A percentile compares a stretch with the other conserved stretches of the same genome.
Evolutionary conservation across 2,888 invertebrate species (phyloP).

Genomic region (Sialis lutaria): DNA sequence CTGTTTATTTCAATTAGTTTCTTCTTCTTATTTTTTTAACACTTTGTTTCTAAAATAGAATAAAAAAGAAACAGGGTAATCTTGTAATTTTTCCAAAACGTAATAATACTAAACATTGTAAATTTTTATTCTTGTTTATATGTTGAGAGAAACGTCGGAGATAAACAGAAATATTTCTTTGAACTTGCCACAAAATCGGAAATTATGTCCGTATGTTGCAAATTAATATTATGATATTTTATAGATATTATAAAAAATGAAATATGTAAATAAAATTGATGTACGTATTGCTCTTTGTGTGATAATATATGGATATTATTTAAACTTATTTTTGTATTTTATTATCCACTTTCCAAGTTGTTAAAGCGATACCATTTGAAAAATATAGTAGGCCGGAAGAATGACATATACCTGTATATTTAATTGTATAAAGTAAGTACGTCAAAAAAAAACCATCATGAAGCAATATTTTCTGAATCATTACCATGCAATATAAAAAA

Average conservation of each 20-base stretch:
- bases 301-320: slow-evolving; percentile 16
- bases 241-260: slow-evolving; percentile 3
- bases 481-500: no score
- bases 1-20: no score
- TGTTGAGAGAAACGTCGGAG: background rate
- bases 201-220: background rate
- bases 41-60: no score
- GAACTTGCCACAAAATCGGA: slow-evolving; percentile 1
- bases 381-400: no score
- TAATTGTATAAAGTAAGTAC: no score
- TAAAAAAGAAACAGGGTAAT: no score
- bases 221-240: slow-evolving; percentile 4
- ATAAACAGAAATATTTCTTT: background rate
- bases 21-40: background rate
- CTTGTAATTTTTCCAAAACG: no score
- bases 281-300: slow-evolving; percentile 31
- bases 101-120: background rate
- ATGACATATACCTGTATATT: no score
- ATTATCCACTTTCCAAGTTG: no score
- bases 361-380: no score
- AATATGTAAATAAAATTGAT: slow-evolving; percentile 26
- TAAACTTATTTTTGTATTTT: background rate
- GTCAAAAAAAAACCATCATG: no score
- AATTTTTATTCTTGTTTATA: background rate
- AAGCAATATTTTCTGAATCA: no score